Base-by-base conservation (phyloP, 2,113 vertebrate species). In the Geococcyx californianus region DNA sequence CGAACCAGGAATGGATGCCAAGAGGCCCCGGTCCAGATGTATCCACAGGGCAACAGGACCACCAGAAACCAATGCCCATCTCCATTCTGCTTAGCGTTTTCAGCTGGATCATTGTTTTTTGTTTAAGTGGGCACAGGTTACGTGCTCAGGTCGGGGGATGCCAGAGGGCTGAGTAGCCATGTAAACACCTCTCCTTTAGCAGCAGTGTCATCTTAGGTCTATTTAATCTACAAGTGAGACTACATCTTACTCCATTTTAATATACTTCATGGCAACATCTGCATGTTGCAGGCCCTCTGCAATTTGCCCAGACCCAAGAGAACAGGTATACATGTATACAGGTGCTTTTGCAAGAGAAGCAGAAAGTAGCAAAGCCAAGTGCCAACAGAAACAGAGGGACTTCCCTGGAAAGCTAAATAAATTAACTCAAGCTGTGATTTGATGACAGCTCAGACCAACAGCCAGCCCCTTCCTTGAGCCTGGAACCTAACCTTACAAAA, bases 81-180 rank as follows among this genome's bases (percentile, higher is more conserved):
- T 23, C 17, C 19, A 3, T 28, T 36, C 42, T 33, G 13, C 45
- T 51, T 44, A 18, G 34, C 3, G 0, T 31, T 67, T 78, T 55
- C 62, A 85, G 26, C 25, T 38, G 47, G 23, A 24, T 45, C 2
- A 17, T 44, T 44, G 38, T 13, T 1, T 0, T 11, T 20, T 11
- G 0, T 8, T 69, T 64, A 33, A 72, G 34, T 0, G 0, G 24
- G 28, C 0, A 0, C 7, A 62, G 7, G 13, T 3, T 49, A 13
- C 1, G 0, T 21, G 33, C 16, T 6, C 0, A 2, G 4, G 8
- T 56, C 6, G 1, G 21, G 45, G 25, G 25, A 52, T 54, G 31
- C 6, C 51, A 38, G 9, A 1, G 2, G 25, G 28, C 13, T 60
- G n/a, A 9, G 17, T 14, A 23, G 13, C 44, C 7, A 3, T 3